Percentiles rank a stretch among this genome's conserved stretches.
Evolutionary conservation across 2,113 vertebrate genomes (phyloP).

Genomic region (Anthoscopus minutus): DNA sequence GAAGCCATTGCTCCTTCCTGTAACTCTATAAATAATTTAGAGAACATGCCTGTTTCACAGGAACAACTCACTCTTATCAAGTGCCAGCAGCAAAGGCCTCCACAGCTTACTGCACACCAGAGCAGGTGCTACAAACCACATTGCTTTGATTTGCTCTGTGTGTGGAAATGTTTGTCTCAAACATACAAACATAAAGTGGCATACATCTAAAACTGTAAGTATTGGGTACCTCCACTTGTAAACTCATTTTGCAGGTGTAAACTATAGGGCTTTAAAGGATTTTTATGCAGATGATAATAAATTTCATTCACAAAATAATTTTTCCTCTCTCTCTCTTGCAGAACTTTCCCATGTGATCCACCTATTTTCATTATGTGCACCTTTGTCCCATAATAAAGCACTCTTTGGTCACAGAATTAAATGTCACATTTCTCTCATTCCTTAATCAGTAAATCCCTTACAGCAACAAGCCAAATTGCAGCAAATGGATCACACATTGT

Average conservation of each 20-base stretch:
- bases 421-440: constrained; percentile 2
- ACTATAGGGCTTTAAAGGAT: constrained; percentile 35
- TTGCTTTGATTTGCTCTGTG: neutral
- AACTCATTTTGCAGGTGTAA: constrained; percentile 51
- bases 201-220: neutral
- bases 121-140: neutral
- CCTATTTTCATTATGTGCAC: neutral
- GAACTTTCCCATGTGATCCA: neutral
- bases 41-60: neutral
- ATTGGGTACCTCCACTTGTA: constrained; percentile 30
- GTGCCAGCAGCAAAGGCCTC: constrained; percentile 11
- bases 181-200: neutral
- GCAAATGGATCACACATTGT: neutral
- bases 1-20: constrained; percentile 1
- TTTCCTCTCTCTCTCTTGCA: neutral
- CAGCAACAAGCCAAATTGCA: neutral
- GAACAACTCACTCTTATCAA: constrained; percentile 12
- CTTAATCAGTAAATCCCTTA: constrained; percentile 16
- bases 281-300: constrained; percentile 57
- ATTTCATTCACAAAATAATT: constrained; percentile 21
- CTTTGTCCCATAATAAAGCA: constrained; percentile 2
- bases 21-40: constrained; percentile 45
- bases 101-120: neutral
- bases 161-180: constrained; percentile 25
- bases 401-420: constrained; percentile 3